These are phyloP conservation scores for Sciaenops ocellatus DNA, from an alignment of 2,797 vertebrate genomes.

Conservation along the genomic window DNA sequence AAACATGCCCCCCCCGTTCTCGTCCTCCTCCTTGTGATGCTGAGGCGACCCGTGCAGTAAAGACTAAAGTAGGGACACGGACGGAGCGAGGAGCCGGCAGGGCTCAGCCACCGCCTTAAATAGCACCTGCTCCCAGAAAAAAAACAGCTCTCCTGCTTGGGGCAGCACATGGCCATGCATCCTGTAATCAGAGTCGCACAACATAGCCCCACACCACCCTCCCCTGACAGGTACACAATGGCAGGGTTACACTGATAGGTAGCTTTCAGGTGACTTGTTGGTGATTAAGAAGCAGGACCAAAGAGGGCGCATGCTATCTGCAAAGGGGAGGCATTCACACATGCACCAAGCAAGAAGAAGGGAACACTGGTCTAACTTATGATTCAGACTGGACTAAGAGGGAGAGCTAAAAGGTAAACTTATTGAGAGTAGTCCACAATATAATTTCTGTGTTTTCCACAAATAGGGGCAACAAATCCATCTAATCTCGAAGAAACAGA, in stretches of 20 bases:
- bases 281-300: slow-evolving; percentile 75
- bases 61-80: slow-evolving; percentile 63
- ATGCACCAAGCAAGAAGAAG: slow-evolving; percentile 71
- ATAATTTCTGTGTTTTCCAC: slow-evolving; percentile 11
- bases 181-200: slow-evolving; percentile 87
- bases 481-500: slow-evolving; percentile 5
- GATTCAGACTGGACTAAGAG: slow-evolving; percentile 11
- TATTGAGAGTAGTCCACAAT: slow-evolving; percentile 21
- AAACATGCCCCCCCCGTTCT: slow-evolving; percentile 78
- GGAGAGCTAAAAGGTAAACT: slow-evolving; percentile 25
- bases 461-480: slow-evolving; percentile 12
- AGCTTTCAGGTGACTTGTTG: slow-evolving; percentile 80
- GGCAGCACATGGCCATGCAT: slow-evolving; percentile 83
- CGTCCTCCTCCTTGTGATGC: slow-evolving; percentile 50
- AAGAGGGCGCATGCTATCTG: slow-evolving; percentile 72
- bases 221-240: slow-evolving; percentile 80
- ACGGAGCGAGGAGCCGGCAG: slow-evolving; percentile 66
- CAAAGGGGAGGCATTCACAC: slow-evolving; percentile 70
- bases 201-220: slow-evolving; percentile 70
- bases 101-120: slow-evolving; percentile 84
- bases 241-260: slow-evolving; percentile 78
- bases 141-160: slow-evolving; percentile 70
- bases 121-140: slow-evolving; percentile 80
- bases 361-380: slow-evolving; percentile 21
- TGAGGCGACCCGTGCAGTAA: slow-evolving; percentile 64